These are phyloP conservation scores for Atherinomorus stipes DNA, from an alignment of 2,113 vertebrate species.

Conservation along the genomic window DNA sequence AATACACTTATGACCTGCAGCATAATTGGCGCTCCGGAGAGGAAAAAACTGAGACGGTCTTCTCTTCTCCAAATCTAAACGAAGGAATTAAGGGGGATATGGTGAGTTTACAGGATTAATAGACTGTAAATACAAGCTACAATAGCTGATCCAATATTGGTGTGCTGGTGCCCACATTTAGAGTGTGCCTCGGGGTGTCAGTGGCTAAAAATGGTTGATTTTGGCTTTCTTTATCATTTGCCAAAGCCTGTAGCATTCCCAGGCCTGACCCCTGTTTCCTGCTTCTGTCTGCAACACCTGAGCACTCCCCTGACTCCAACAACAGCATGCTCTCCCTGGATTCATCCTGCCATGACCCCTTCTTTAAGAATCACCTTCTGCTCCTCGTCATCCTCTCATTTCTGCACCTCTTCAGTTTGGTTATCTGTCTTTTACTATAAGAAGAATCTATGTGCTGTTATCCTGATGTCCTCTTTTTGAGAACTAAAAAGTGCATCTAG, in stretches of 20 bases:
- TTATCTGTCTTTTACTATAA: too few species aligned
- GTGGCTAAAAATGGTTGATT: not conserved
- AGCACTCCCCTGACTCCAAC: not conserved
- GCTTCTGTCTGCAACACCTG: not conserved
- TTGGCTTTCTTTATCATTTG: not conserved
- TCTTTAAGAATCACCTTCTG: not conserved
- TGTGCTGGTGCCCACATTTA: too few species aligned
- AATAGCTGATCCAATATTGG: not conserved
- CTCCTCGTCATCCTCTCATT: not conserved
- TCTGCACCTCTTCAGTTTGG: too few species aligned
- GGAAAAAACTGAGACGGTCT: constrained; percentile 28
- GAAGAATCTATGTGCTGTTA: too few species aligned
- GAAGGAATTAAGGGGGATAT: constrained; percentile 38
- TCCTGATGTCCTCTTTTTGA: too few species aligned
- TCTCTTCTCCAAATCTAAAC: constrained; percentile 48
- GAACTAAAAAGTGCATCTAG: too few species aligned
- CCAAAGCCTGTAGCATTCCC: too few species aligned
- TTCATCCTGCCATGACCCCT: not conserved
- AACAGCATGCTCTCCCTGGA: too few species aligned
- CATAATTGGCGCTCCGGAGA: constrained; percentile 50
- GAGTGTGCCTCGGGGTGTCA: not conserved
- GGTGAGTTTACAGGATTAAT: constrained; percentile 32
- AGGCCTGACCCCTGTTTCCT: not conserved
- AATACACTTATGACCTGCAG: constrained; percentile 68
- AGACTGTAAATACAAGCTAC: not conserved